A percentile compares a stretch with the other conserved stretches of the same genome.
Evolutionary conservation across 2,888 invertebrate species (phyloP).

Genomic region (Rhamnusium bicolor): DNA sequence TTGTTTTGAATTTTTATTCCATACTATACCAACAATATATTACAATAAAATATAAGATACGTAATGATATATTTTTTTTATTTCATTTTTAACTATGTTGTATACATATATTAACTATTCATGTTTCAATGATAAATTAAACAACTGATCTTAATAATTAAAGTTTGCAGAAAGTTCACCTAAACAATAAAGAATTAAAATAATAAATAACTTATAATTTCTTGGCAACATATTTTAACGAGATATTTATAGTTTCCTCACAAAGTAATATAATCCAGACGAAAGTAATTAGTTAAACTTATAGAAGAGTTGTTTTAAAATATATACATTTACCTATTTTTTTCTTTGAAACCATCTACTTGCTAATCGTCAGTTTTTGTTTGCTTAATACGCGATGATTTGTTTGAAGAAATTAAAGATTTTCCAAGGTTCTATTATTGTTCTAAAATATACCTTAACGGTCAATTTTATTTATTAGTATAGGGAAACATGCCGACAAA

Average conservation of each 20-base stretch:
- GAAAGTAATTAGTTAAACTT: not conserved
- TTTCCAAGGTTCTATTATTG: no score
- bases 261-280: not conserved
- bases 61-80: no score
- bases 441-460: no score
- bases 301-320: not conserved
- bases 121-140: not conserved
- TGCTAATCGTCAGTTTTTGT: not conserved
- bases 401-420: not conserved
- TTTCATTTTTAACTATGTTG: not conserved
- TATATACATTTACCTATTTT: not conserved
- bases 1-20: no score
- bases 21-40: no score
- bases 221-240: not conserved
- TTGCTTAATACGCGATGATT: not conserved
- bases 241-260: not conserved
- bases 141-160: not conserved
- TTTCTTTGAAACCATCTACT: not conserved
- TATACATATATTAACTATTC: not conserved
- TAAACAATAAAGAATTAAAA: conserved; percentile 1
- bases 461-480: no score
- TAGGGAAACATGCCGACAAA: no score
- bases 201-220: conserved; percentile 10
- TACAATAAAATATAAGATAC: no score
- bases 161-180: not conserved